A percentile compares a stretch with the other conserved stretches of the same genome.
phyloP scores from a whole-genome alignment of 2,888 invertebrate species.

The Cryptocheilus praepositus region DNA sequence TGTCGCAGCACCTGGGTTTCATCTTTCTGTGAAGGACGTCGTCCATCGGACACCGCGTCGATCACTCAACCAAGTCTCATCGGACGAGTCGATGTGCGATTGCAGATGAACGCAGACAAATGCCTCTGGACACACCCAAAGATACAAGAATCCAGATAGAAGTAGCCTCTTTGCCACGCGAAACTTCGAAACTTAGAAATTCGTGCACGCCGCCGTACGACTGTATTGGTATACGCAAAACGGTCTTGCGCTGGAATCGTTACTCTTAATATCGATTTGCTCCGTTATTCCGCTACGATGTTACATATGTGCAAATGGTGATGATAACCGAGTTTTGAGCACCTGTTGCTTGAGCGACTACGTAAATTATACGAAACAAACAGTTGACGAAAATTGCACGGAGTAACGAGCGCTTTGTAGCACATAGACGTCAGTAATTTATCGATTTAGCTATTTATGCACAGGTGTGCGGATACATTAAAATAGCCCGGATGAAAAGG shows the following conservation, averaged over 20 bases:
- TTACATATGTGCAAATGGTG: background rate
- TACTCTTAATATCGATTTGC: conserved; percentile 22
- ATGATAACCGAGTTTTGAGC: conserved; percentile 17
- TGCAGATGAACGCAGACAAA: background rate
- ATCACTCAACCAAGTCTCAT: background rate
- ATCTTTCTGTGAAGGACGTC: conserved; percentile 21
- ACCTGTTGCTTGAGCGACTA: conserved; percentile 28
- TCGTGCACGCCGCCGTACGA: no score
- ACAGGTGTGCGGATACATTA: no score
- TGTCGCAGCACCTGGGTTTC: conserved; percentile 17
- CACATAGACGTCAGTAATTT: no score
- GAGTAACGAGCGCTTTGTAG: no score
- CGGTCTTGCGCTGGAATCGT: no score
- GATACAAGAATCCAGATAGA: background rate
- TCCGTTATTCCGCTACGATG: no score
- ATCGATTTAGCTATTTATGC: no score
- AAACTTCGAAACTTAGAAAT: no score
- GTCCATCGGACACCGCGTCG: conserved; percentile 6
- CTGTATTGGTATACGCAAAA: no score
- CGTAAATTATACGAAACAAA: conserved; percentile 11
- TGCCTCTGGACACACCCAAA: conserved; percentile 32
- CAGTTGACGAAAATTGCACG: no score
- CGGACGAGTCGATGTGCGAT: background rate
- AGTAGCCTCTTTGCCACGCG: no score
- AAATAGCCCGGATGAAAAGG: no score